Base-by-base conservation (phyloP, 2,113 vertebrate species). In the Speoplatyrhinus poulsoni region DNA sequence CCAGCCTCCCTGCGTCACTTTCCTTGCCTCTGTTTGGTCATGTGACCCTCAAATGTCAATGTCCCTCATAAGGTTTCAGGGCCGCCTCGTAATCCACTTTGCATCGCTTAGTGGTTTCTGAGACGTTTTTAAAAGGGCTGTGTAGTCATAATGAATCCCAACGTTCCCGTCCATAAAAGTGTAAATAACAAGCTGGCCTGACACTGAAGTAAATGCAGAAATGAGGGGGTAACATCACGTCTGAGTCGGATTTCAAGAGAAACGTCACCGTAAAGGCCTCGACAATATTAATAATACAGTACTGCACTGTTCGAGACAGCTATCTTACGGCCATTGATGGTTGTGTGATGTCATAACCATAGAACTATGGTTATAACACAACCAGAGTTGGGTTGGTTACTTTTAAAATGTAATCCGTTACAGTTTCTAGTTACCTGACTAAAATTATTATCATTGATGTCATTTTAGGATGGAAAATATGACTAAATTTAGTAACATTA, bases 151-250 rank as follows among this genome's bases (percentile, higher is more conserved):
- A 86, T 83, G 70, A 85, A 81, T 83, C 72, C 69, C 78, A 82
- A 86, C 83, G 19, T 83, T 66, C 68, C 65, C 72, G 70, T 87
- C 77, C 65, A 86, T 84, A 78, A 88, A 41, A 79, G 65, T 76
- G 72, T 81, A 85, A 90, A 75, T 87, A 88, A 85, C 70, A 73
- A 80, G 74, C 73, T 77, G 74, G 74, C 78, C 60, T 73, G 78
- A 84, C 79, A 85, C 89, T 80, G 26, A 84, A 89, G 85, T 82
- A 89, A 83, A 89, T 76, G 81, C 66, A 76, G 70, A 70, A 81
- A 79, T 71, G 66, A 87, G 81, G 78, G 67, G 12, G 75, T 73
- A 89, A 85, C 81, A 83, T 85, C 65, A 46, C 72, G 62, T 81
- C 80, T 89, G 78, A 73, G 67, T 87, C 75, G 61, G 55, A 70